Evolutionary conservation across 2,797 vertebrate genomes (phyloP).

Genomic region (Pempheris klunzingeri): DNA sequence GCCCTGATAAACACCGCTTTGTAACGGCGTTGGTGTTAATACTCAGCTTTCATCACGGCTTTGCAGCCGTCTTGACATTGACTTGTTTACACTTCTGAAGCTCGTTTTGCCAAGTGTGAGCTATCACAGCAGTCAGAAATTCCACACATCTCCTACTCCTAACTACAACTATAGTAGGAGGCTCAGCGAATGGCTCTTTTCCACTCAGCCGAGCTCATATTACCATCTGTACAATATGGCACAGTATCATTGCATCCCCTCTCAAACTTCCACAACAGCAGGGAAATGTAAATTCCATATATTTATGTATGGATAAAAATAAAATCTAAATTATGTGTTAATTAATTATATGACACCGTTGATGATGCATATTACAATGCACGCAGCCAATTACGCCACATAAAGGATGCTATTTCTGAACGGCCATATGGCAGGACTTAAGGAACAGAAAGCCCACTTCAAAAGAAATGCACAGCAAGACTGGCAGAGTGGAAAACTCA

Average conservation of each 20-base stretch:
- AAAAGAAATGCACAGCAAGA: not conserved
- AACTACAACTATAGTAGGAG: not conserved
- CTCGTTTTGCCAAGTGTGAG: not conserved
- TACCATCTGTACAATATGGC: not conserved
- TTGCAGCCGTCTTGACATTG: not conserved
- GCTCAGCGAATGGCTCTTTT: not conserved
- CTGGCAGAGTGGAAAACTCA: not conserved
- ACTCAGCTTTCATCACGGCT: not conserved
- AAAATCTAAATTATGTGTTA: too few species aligned
- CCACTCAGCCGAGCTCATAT: not conserved
- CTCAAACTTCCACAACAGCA: not conserved
- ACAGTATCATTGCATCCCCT: not conserved
- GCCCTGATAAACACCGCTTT: not conserved
- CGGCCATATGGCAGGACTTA: not conserved
- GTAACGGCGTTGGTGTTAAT: not conserved
- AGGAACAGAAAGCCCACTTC: not conserved
- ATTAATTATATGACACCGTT: too few species aligned
- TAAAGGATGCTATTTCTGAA: slow-evolving; percentile 1
- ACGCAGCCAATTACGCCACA: not conserved
- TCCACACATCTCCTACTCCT: not conserved
- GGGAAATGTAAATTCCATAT: not conserved
- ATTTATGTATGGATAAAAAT: not conserved
- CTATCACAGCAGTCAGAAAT: not conserved
- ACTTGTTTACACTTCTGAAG: not conserved
- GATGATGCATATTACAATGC: not conserved